Evolutionary conservation across 2,797 vertebrate genomes (phyloP), one percentile per base, ranked within the genome.

Genomic region (Hippocampus kuda): DNA sequence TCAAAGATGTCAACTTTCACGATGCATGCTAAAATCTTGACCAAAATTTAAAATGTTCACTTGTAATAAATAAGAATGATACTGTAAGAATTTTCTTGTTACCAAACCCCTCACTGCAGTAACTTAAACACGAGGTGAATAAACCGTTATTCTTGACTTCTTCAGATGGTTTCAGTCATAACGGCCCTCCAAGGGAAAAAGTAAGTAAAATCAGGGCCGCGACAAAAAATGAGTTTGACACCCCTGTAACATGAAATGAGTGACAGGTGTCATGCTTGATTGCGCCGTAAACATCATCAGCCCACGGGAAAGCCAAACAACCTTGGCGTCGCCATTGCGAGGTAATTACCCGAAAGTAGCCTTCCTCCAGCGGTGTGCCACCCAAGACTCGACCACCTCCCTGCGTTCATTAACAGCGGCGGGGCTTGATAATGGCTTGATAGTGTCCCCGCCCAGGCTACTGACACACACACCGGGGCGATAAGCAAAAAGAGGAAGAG

Each of bases 321-420:
- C 77, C 76, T 75, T 77, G 63, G 9, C 72, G 74, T 69, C 78
- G 78, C 84, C 72, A 74, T 81, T 78, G 81, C 78, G 83, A 88
- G 84, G 86, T 88, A 88, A 87, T 89, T 88, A 89, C 83, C 80
- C 83, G 86, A 86, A 87, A 86, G 83, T 85, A 87, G n/a, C 82
- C 87, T 84, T 88, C 84, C 79, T 82, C 80, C 79, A 74, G 82
- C 71, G 44, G 34, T 75, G 77, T 66, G 68, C 77, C 86, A 84
- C 74, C 81, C 78, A 66, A 79, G 79, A 79, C 84, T 77, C 75
- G 85, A 86, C 85, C 88, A 87, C 87, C 88, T 87, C 86, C 68
- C 81, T 77, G 86, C 73, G 81, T 89, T 90, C 87, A 90, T 89
- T 88, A 90, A 87, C 83, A 75, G 81, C 48, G 71, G 77, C 75